Percentiles rank a stretch among this genome's conserved stretches.
Conservation (phyloP, 2,888 invertebrate genomes). For the Scaptomyza parva region DNA sequence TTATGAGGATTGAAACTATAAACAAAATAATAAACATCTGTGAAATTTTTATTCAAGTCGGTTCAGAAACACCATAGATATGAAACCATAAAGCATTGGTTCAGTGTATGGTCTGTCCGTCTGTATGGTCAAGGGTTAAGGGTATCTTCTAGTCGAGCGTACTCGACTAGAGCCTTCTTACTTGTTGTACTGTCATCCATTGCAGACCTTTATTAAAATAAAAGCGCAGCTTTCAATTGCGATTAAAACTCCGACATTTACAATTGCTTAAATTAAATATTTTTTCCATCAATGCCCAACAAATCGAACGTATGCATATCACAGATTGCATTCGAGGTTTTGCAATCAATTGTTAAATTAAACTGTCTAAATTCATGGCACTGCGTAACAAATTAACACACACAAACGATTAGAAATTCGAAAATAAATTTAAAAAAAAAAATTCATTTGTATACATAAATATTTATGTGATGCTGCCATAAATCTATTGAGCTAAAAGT, state of each 20-base stretch:
- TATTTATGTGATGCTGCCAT: neutral
- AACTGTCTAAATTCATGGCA: conserved; percentile 60
- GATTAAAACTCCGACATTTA: conserved; percentile 26
- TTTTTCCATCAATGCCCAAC: conserved; percentile 35
- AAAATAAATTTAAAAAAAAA: conserved; percentile 1
- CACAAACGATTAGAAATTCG: conserved; percentile 4
- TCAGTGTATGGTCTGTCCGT: too few species aligned
- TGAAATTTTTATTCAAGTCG: too few species aligned
- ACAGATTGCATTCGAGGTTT: conserved; percentile 57
- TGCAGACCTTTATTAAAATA: too few species aligned
- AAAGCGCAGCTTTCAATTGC: too few species aligned
- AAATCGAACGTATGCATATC: conserved; percentile 58
- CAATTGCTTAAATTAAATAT: conserved; percentile 61
- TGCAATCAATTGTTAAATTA: conserved; percentile 62
- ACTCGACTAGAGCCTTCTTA: too few species aligned
- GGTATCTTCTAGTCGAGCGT: too few species aligned
- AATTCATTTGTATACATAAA: conserved; percentile 7
- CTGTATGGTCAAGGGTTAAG: too few species aligned
- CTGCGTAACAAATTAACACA: conserved; percentile 49
- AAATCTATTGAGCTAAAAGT: conserved; percentile 6
- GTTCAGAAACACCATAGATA: too few species aligned
- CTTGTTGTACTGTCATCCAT: too few species aligned
- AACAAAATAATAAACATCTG: too few species aligned
- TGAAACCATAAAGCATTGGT: too few species aligned
- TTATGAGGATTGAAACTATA: too few species aligned